A percentile compares a stretch with the other conserved stretches of the same genome.
Evolutionary conservation across 2,113 vertebrate species (phyloP).

Genomic region (Actinemys pallida): DNA sequence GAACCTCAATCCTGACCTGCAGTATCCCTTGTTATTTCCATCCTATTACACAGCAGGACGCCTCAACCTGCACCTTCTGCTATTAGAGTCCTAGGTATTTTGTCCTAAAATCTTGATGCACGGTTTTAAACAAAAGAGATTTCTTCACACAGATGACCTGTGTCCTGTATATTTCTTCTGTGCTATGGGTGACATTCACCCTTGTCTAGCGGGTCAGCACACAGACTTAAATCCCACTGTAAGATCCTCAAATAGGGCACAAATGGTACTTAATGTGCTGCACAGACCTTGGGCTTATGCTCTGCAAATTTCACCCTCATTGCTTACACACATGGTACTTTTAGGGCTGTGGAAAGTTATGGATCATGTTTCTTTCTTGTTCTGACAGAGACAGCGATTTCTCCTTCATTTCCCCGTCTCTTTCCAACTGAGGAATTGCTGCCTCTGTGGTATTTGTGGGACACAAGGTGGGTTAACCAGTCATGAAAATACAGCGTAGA

Average conservation of each 20-base stretch:
- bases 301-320: not conserved
- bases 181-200: not conserved
- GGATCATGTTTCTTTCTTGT: not conserved
- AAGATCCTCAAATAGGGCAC: not conserved
- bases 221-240: not conserved
- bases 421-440: not conserved
- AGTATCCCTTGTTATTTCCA: not conserved
- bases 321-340: not conserved
- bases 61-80: not conserved
- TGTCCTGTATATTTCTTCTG: not conserved
- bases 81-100: not conserved
- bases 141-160: not conserved
- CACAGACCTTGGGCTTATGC: not conserved
- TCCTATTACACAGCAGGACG: not conserved
- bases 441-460: not conserved
- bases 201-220: not conserved
- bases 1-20: not conserved
- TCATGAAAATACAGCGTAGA: not conserved
- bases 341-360: not conserved
- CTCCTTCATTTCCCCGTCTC: not conserved
- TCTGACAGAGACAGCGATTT: not conserved
- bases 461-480: not conserved
- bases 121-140: not conserved
- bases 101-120: not conserved
- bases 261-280: not conserved